phyloP scores from a whole-genome alignment of 1,140 invertebrate genomes.

The Hermetia illucens region DNA sequence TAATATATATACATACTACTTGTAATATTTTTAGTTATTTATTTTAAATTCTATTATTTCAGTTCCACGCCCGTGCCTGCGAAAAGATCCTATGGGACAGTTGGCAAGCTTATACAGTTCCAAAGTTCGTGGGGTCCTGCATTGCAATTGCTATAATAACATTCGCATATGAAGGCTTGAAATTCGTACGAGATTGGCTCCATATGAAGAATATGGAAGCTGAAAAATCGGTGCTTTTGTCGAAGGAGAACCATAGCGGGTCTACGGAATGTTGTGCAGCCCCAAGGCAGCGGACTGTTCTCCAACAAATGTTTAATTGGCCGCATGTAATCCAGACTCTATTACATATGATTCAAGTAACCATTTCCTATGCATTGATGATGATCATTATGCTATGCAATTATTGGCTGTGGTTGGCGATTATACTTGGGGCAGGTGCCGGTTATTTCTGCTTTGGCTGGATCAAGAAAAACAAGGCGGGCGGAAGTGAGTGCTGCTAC shows the following conservation, averaged over 20 bases:
- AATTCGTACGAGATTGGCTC: constrained; percentile 16
- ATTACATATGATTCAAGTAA: constrained; percentile 78
- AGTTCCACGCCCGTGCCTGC: constrained; percentile 62
- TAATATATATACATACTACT: no score
- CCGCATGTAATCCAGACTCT: constrained; percentile 67
- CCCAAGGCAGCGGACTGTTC: no score
- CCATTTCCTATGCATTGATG: constrained; percentile 87
- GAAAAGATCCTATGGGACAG: constrained; percentile 65
- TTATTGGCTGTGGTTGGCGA: constrained; percentile 78
- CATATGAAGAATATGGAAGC: neutral
- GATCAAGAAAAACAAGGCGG: constrained; percentile 63
- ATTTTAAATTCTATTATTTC: constrained; percentile 34
- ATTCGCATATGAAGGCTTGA: constrained; percentile 23
- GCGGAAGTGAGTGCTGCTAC: constrained; percentile 86
- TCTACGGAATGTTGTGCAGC: no score
- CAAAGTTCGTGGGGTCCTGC: constrained; percentile 20
- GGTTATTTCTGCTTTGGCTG: constrained; percentile 92
- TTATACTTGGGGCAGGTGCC: constrained; percentile 70
- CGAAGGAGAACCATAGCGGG: no score
- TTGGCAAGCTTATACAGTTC: constrained; percentile 38
- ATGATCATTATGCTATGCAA: constrained; percentile 97
- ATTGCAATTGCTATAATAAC: constrained; percentile 17
- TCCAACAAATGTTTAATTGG: constrained; percentile 13
- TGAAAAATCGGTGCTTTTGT: constrained; percentile 9
- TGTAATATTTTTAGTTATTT: no score